Evolutionary conservation across 2,888 invertebrate genomes (phyloP), one percentile per base, ranked within the genome.

Genomic region (Cephonodes hylas): DNA sequence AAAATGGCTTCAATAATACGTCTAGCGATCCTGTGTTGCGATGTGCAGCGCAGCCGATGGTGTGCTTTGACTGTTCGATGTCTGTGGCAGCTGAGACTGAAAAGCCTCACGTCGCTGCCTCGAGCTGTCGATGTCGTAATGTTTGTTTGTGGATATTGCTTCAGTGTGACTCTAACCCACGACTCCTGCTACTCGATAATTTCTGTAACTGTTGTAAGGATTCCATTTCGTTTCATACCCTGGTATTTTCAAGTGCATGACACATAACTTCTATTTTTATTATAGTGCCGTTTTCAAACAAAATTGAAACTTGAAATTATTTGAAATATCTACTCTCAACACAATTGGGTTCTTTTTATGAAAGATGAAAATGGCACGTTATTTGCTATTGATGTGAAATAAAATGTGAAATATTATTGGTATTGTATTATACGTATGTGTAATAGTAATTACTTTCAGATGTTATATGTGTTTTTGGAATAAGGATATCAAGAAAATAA

Each of bases 1-100:
- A 27, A 27, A 18, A 53, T 31, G 53, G 18, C 31, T 53, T 53
- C 53, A 27, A 20, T 53, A 27, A 8, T 18, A 31, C 31, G 10
- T 27, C 18, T 3, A 0, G 31, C 18, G 13, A 53, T 61, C 7
- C 48, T 53, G 18, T 60, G 22, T 56, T 58, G 60, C 56, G 34
- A 86, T 89, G 89, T 83, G 89, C 89, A 88, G 81, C 83, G 87
- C 79, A 85, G 85, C 82, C 74, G 71, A 70, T 80, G 81, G 85
- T 85, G 86, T 83, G 79, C 91, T 92, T 91, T 92, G 84, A 85
- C 84, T 92, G 91, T 92, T 92, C 81, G 81, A 79, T 91, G 91
- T 91, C 85, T 83, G 80, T 81, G 81, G 84, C 87, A 84, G 84
- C 79, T 83, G 82, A 81, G 81, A 81, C 74, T 78, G 74, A 83